A percentile compares a stretch with the other conserved stretches of the same genome.
phyloP scores from a whole-genome alignment of 2,797 vertebrate genomes.

The Myotis planiceps region DNA sequence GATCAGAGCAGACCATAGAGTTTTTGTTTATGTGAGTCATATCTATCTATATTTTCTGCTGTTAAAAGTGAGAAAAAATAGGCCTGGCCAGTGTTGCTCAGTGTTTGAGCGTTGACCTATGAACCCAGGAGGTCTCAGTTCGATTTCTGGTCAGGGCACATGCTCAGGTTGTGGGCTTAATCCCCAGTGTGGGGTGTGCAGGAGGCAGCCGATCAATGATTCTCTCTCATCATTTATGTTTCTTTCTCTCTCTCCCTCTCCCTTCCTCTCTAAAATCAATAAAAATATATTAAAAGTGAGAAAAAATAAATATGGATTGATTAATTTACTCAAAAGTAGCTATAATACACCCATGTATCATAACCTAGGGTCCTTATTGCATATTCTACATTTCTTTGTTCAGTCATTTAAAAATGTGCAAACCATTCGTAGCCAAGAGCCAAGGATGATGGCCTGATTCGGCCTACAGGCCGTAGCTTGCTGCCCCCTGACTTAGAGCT shows the following conservation, averaged over 20 bases:
- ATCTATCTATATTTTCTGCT: background rate
- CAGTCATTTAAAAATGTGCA: too few species aligned
- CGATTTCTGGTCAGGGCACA: background rate
- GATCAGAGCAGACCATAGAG: background rate
- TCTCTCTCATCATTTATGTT: too few species aligned
- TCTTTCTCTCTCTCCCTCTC: too few species aligned
- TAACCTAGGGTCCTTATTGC: background rate
- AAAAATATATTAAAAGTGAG: background rate
- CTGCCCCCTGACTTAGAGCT: fast-evolving
- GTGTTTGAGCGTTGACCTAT: background rate
- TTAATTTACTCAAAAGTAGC: background rate
- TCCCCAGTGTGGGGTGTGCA: too few species aligned
- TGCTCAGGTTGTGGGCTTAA: background rate
- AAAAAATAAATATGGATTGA: background rate
- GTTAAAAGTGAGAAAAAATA: background rate
- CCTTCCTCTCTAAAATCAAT: too few species aligned
- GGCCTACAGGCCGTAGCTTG: background rate
- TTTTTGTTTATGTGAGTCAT: too few species aligned
- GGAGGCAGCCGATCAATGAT: too few species aligned
- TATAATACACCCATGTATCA: fast-evolving
- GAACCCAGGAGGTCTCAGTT: background rate
- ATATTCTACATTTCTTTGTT: background rate
- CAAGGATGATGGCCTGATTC: background rate
- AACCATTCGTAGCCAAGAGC: background rate
- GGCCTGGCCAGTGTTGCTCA: background rate